Evolutionary conservation across 2,888 invertebrate genomes (phyloP).

Genomic region (Tiphia femorata): DNA sequence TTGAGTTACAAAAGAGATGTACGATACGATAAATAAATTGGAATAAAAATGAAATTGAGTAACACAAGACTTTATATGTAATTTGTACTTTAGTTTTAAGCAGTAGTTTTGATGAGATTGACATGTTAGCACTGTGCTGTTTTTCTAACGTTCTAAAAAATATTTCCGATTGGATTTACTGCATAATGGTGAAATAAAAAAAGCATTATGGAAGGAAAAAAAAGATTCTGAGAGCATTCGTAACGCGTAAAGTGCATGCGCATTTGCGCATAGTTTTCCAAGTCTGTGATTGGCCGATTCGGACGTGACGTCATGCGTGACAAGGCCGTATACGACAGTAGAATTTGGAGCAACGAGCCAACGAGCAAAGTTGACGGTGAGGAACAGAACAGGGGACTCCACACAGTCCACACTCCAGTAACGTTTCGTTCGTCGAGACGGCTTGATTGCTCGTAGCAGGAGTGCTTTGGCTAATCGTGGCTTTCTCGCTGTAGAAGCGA

Average conservation of each 20-base stretch:
- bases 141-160: too few species aligned
- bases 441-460: background rate
- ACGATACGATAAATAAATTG: slow-evolving; percentile 19
- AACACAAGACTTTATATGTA: too few species aligned
- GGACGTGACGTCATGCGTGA: slow-evolving; percentile 10
- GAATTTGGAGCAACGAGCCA: slow-evolving; percentile 9
- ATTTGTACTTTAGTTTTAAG: too few species aligned
- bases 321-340: background rate
- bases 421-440: slow-evolving; percentile 13
- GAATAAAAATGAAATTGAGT: too few species aligned
- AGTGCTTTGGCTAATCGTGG: slow-evolving; percentile 14
- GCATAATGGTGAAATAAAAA: too few species aligned
- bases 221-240: background rate
- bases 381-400: too few species aligned
- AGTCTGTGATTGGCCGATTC: slow-evolving; percentile 12
- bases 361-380: too few species aligned
- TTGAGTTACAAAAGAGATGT: slow-evolving; percentile 12
- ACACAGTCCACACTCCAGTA: slow-evolving; percentile 14
- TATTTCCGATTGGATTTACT: too few species aligned
- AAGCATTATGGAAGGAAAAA: too few species aligned
- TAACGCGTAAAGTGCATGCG: slow-evolving; percentile 9
- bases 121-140: too few species aligned
- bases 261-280: background rate
- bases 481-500: slow-evolving; percentile 41
- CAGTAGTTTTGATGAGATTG: too few species aligned